Conservation (phyloP, 1,140 invertebrate species). For the Cotesia chilonis region DNA sequence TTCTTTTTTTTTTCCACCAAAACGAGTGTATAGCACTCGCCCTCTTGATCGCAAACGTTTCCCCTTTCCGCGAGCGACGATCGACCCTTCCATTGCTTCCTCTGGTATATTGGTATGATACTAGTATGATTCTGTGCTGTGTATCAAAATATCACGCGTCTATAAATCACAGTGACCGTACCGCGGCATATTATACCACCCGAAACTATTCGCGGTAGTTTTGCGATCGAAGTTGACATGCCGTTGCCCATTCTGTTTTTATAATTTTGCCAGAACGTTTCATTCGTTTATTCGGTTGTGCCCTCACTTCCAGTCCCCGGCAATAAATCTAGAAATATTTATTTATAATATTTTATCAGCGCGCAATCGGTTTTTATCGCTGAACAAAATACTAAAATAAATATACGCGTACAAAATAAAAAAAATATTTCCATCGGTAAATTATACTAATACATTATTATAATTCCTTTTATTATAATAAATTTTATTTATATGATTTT, state of each 20-base stretch:
- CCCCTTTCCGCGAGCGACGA: too few relatives aligned
- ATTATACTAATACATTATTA: too few relatives aligned
- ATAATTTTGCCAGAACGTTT: conserved; percentile 25
- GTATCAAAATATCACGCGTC: conserved; percentile 38
- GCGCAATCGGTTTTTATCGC: too few relatives aligned
- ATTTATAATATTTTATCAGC: conserved; percentile 13
- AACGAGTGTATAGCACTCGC: too few relatives aligned
- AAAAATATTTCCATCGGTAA: too few relatives aligned
- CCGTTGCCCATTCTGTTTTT: conserved; percentile 12
- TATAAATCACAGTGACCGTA: conserved; percentile 41
- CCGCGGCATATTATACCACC: conserved; percentile 38
- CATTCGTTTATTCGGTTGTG: neutral
- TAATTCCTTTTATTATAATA: too few relatives aligned
- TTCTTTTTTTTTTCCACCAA: neutral
- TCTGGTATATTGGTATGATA: neutral
- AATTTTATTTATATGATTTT: too few relatives aligned
- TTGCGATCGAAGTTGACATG: conserved; percentile 19
- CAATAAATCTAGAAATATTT: conserved; percentile 28
- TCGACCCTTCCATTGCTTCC: too few relatives aligned
- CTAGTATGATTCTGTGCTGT: conserved; percentile 23
- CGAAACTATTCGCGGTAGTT: conserved; percentile 37
- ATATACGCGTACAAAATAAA: too few relatives aligned
- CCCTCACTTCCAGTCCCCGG: neutral
- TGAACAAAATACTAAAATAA: too few relatives aligned
- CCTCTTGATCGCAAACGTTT: too few relatives aligned